phyloP scores from a whole-genome alignment of 2,888 invertebrate species.

The Melangyna quadrimaculata region DNA sequence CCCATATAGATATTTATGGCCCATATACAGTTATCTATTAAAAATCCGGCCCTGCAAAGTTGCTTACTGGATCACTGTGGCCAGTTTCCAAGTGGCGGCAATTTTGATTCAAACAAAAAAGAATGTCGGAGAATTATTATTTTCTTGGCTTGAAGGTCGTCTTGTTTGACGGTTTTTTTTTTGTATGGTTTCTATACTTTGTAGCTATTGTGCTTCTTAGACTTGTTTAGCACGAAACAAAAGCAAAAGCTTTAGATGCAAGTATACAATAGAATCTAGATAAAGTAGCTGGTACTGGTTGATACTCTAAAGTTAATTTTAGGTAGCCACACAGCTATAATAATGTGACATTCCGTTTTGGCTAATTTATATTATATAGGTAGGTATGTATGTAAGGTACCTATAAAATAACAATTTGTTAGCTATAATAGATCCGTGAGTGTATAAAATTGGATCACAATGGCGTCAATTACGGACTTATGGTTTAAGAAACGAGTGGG shows the following conservation, averaged over 20 bases:
- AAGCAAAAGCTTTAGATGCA: slow-evolving; percentile 43
- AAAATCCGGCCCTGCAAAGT: not conserved
- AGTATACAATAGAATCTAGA: not conserved
- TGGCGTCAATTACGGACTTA: slow-evolving; percentile 12
- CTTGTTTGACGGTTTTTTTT: slow-evolving; percentile 55
- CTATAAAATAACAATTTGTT: not conserved
- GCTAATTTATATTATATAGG: slow-evolving; percentile 32
- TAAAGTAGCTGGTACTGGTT: slow-evolving; percentile 13
- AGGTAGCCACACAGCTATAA: slow-evolving; percentile 30
- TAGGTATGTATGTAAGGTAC: not conserved
- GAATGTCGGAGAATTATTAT: slow-evolving; percentile 68
- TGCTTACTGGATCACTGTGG: slow-evolving; percentile 32
- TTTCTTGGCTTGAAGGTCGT: slow-evolving; percentile 65
- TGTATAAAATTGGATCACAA: slow-evolving; percentile 53
- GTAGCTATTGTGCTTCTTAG: slow-evolving; percentile 33
- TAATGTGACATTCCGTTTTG: slow-evolving; percentile 60
- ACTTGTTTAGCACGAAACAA: slow-evolving; percentile 62
- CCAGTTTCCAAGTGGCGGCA: slow-evolving; percentile 33
- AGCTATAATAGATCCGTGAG: slow-evolving; percentile 59
- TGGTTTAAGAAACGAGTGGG: slow-evolving; percentile 33
- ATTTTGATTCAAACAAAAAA: slow-evolving; percentile 53
- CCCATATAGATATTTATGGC: not conserved
- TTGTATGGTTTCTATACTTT: slow-evolving; percentile 51
- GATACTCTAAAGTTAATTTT: slow-evolving; percentile 22
- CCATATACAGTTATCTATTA: not conserved